Evolutionary conservation across 1,140 invertebrate species (phyloP), one percentile per base, ranked within the genome.

Genomic region (Phenacoccus solenopsis): DNA sequence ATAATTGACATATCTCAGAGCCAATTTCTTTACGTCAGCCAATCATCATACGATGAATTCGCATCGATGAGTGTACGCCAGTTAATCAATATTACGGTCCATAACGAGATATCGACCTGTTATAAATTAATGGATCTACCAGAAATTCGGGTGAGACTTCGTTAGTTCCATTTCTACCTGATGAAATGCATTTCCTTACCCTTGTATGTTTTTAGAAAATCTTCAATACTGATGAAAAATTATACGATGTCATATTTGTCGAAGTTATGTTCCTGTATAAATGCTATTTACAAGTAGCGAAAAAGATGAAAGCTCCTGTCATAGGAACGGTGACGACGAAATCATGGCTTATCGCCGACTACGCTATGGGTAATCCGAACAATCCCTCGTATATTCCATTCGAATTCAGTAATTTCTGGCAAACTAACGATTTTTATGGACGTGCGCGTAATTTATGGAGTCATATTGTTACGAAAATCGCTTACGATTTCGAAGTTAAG

Each of bases 381-480:
- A 70, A 73, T 32, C 74, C 72, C 12, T 38, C 72, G 12, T 86
- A 85, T 73, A 78, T 87, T 0, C 84, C 87, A 0, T 77, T 78
- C 71, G 76, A 81, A 32, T 22, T 20, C 2, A 20, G 59, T 9
- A 27, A 24, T 24, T n/a, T 4, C 20, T 64, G 21, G 59, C 59
- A 22, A 9, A 16, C 20, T n/a, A 3, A 64, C 20, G 22, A 25
- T 9, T 24, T 64, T 25, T 49, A n/a, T 3, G 10, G 25, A 24
- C 59, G 59, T 64, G 1, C 25, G 59, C 21, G 25, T 64, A 64
- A 64, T 24, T 9, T 64, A 3, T 64, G 59, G 59, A 9, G 5
- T 49, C 3, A 4, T n/a, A 16, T 16, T 16, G 38, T 49, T 49
- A 2, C 20, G 5, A 49, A n/a, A n/a, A 16, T 16, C 20, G 13